Conservation (phyloP, 2,888 invertebrate species). For the Phengaris arion region DNA sequence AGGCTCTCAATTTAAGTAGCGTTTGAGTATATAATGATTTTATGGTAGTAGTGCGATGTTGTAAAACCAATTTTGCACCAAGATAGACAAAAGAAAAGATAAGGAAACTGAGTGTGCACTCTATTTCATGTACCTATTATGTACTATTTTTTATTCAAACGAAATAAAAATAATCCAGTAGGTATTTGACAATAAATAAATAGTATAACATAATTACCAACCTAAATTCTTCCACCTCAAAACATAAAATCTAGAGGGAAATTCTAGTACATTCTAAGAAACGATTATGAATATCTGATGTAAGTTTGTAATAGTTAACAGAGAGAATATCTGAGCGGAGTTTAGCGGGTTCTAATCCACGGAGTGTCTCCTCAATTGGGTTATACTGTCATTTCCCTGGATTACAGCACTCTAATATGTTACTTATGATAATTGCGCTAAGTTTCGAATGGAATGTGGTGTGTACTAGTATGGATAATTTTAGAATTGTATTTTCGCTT, state of each 20-base stretch:
- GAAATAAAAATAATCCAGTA: too few relatives aligned
- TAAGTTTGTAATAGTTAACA: slow-evolving; percentile 4
- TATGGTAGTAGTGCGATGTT: too few relatives aligned
- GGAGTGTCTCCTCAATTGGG: background rate
- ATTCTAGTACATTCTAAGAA: background rate
- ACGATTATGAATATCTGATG: slow-evolving; percentile 10
- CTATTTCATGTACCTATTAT: too few relatives aligned
- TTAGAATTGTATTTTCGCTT: too few relatives aligned
- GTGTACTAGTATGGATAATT: background rate
- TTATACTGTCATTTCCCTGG: background rate
- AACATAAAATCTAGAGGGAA: background rate
- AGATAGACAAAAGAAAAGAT: too few relatives aligned
- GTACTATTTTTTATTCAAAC: too few relatives aligned
- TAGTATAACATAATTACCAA: too few relatives aligned
- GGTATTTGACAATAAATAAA: too few relatives aligned
- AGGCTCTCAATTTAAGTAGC: too few relatives aligned
- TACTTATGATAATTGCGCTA: background rate
- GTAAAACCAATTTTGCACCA: too few relatives aligned
- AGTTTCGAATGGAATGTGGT: slow-evolving; percentile 26
- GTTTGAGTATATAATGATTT: too few relatives aligned
- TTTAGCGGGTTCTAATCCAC: background rate
- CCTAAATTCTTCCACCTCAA: background rate
- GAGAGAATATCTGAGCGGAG: slow-evolving; percentile 13
- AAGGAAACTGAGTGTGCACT: too few relatives aligned
- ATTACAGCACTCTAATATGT: background rate